Conservation (phyloP, 2,797 vertebrate genomes). For the Okamejei kenojei region DNA sequence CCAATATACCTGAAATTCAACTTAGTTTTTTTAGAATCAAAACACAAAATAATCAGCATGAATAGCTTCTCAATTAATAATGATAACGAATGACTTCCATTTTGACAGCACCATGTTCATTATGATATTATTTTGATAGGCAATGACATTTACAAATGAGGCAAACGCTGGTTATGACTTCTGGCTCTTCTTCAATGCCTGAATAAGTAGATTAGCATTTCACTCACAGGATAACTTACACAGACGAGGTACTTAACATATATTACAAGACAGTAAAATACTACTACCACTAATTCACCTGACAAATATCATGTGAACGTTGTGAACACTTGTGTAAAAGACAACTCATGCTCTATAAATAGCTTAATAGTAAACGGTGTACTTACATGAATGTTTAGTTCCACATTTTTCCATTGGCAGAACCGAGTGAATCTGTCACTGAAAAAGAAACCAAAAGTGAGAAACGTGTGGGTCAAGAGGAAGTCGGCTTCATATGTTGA, state of each 20-base stretch:
- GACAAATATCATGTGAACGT: background rate
- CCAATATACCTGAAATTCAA: background rate
- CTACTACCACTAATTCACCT: background rate
- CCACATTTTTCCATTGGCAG: conserved; percentile 98
- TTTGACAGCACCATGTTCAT: background rate
- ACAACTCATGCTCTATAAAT: background rate
- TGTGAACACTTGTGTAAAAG: background rate
- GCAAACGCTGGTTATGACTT: background rate
- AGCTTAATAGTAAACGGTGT: conserved; percentile 1
- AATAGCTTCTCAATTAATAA: background rate
- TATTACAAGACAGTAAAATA: background rate
- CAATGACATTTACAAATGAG: background rate
- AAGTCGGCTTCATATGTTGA: background rate
- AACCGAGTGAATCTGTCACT: conserved; percentile 96
- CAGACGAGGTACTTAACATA: background rate
- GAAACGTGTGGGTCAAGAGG: background rate
- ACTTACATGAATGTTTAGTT: conserved; percentile 97
- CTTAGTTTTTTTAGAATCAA: background rate
- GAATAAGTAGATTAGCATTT: background rate
- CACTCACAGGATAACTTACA: background rate
- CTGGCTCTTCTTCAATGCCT: background rate
- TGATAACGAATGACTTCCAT: background rate
- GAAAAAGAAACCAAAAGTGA: conserved; percentile 43
- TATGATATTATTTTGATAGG: background rate
- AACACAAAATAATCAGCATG: background rate